Percentiles rank a stretch among this genome's conserved stretches.
Conservation (phyloP, 1,140 invertebrate genomes). For the Eumeta japonica region DNA sequence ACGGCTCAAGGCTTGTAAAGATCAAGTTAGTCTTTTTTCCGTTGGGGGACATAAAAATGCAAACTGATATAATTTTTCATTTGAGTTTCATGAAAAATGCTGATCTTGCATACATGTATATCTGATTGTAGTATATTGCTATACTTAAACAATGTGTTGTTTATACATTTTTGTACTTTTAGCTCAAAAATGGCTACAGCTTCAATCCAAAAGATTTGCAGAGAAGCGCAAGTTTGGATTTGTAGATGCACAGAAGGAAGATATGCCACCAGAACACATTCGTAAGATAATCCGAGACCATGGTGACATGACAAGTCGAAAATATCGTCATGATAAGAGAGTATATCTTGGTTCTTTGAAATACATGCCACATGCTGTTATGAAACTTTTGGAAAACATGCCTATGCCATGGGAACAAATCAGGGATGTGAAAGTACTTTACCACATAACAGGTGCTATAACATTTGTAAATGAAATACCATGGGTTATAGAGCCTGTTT, state of each 20-base stretch:
- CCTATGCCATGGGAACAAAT: constrained; percentile 99
- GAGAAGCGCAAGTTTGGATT: constrained; percentile 99
- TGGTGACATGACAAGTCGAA: constrained; percentile 98
- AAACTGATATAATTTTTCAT: constrained; percentile 45
- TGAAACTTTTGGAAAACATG: constrained; percentile 99
- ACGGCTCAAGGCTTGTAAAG: too few species aligned
- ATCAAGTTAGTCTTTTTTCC: too few species aligned
- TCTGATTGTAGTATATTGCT: constrained; percentile 6
- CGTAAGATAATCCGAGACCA: constrained; percentile 99
- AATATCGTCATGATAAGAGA: constrained; percentile 98
- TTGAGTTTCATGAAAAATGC: constrained; percentile 32
- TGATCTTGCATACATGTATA: constrained; percentile 35
- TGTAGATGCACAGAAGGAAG: constrained; percentile 98
- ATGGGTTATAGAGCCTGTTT: constrained; percentile 98
- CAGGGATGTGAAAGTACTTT: constrained; percentile 93
- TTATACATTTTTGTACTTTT: constrained; percentile 16
- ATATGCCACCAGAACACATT: constrained; percentile 99
- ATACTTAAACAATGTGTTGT: constrained; percentile 6
- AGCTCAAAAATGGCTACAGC: constrained; percentile 97
- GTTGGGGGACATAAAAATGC: constrained; percentile 26
- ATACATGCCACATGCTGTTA: constrained; percentile 99
- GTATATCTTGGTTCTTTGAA: constrained; percentile 98
- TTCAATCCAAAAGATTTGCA: constrained; percentile 96
- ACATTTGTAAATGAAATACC: constrained; percentile 99
- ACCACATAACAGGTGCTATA: constrained; percentile 99